Base-by-base conservation (phyloP, 2,888 invertebrate species). In the Eubasilissa splendida region DNA sequence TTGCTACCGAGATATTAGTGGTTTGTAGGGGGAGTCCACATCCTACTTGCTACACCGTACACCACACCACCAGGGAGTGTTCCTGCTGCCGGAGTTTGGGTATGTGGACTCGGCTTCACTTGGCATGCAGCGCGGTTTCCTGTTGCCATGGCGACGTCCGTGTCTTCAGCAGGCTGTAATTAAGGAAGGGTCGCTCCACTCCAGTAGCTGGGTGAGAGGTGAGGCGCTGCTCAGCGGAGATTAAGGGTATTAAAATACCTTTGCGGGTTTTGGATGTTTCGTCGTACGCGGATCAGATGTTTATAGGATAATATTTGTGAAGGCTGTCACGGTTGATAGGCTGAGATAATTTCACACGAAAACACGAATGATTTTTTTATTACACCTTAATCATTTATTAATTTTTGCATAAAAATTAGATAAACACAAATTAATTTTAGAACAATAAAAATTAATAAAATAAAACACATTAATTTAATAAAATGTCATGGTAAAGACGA, bases 101-200 rank as follows among this genome's bases (percentile, higher is more conserved):
- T 50, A 68, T 42, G 68, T 52, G 52, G 42, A 68, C 68, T 58
- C n/a, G 58, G 58, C 58, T n/a, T 42, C 42, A 58, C 11, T 50
- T 59, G 74, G 59, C 74, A 59, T 74, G 74, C 59, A 56, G 74
- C 31, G 76, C 52, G 77, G 77, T 68, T 42, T 74, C 77, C 14
- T 4, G 77, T 65, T 22, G 14, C 66, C 58, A 56, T 77, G 53
- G 68, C 50, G 53, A 52, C 66, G 56, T 11, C 54, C 14, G 76
- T 68, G 68, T 68, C 77, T 65, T 50, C 68, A 31, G 42, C 4
- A 56, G 31, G 66, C 22, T 14, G 68, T 77, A 77, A 77, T 77
- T 77, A 77, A 66, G 66, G 68, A 53, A 31, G 65, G 58, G 56
- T 42, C 59, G 10, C 52, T 12, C 65, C 50, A 11, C 52, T 33